Evolutionary conservation across 30 jellyfish, hydroid and myxozoan genomes (phyloP), one percentile per base, ranked within the genome.

Genomic region (Nemopilema nomurai): DNA sequence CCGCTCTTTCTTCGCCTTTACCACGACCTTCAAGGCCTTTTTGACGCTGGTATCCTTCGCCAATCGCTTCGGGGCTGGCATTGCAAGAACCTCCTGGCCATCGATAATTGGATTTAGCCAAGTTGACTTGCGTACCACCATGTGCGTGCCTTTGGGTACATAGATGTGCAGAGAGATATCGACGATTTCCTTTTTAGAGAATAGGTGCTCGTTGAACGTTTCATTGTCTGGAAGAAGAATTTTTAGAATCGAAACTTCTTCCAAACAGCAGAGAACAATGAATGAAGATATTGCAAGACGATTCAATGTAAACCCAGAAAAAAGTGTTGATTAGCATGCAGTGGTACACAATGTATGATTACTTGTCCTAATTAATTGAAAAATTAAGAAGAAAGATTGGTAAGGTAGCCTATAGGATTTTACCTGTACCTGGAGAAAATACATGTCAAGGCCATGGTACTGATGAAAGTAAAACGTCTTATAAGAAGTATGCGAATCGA

Each of bases 51-150:
- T 87, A 27, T 68, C 32, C 72, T 71, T 28, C 4, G 1, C n/a
- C 8, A 62, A 25, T 67, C 49, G 24, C 68, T 53, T 57, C 20
- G 87, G 81, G 8, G 57, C 50, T 52, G 64, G 25, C 62, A 73
- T 28, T 20, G 52, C 67, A 67, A 74, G 28, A 17, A 81, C 90
- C 25, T 92, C 96, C 19, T 87, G 87, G 16, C 80, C 94, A 57
- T 79, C 92, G 24, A 87, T 89, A 25, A 92, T 62, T 30, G 98
- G 98, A 51, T 85, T 66, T 28, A 92, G 91, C 98, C 98, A 92
- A 21, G 98, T 92, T 19, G 98, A 92, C 78, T 82, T 87, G 62
- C 96, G 85, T 0, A 96, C 92, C 16, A n/a, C 75, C 83, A 87
- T 79, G 28, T 92, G 80, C 17, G 98, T 83, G 24, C 96, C 98